These are phyloP conservation scores for Lepilemur septentrionalis DNA, from an alignment of 2,797 vertebrate species.

Conservation along the genomic window DNA sequence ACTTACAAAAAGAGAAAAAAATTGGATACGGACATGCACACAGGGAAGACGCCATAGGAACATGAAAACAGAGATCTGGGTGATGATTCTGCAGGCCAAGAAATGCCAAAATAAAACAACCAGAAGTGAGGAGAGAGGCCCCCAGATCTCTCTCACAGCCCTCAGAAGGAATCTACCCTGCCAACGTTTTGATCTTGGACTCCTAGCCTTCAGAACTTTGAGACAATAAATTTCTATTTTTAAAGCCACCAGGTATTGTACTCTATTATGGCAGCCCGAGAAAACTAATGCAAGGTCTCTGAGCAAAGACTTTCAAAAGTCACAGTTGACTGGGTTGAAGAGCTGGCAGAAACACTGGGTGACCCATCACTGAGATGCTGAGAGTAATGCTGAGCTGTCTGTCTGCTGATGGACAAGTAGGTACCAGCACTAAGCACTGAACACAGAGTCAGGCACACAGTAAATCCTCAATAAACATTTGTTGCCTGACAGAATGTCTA, in stretches of 20 bases:
- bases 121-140: background rate
- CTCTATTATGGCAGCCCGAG: background rate
- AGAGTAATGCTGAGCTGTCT: background rate
- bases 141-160: background rate
- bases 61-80: background rate
- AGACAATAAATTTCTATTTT: background rate
- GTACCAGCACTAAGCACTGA: too few species aligned
- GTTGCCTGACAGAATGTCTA: background rate
- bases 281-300: background rate
- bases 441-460: too few species aligned
- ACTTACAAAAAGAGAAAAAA: background rate
- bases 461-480: background rate
- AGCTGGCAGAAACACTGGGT: background rate
- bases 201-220: background rate
- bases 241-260: background rate
- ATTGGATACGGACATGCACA: background rate
- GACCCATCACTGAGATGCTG: background rate
- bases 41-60: background rate
- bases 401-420: background rate
- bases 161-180: background rate
- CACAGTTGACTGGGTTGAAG: background rate
- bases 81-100: background rate
- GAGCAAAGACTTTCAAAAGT: background rate
- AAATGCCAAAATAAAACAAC: background rate
- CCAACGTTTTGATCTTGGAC: background rate